Percentiles rank a stretch among this genome's conserved stretches.
Evolutionary conservation across 2,113 vertebrate species (phyloP).

Genomic region (Prunella fulvescens): DNA sequence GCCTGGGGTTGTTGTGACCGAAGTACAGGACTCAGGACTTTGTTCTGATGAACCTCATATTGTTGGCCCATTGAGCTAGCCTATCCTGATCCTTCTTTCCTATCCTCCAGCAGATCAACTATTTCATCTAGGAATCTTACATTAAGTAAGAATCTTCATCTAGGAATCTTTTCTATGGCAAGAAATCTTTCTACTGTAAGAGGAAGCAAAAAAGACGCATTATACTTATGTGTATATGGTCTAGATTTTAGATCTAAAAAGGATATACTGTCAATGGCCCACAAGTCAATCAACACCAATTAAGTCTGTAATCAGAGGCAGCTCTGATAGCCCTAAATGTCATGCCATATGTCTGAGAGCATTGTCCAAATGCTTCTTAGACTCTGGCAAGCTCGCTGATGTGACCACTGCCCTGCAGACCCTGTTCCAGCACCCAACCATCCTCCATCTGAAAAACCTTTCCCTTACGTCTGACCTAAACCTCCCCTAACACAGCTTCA

Average conservation of each 20-base stretch:
- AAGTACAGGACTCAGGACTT: not conserved
- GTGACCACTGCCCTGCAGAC: too few species aligned
- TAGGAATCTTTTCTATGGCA: not conserved
- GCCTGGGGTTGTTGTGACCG: not conserved
- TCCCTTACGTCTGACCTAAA: not conserved
- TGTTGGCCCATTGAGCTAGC: not conserved
- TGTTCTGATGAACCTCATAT: not conserved
- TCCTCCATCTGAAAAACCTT: not conserved
- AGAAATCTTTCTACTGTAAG: not conserved
- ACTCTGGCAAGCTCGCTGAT: not conserved
- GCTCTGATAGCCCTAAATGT: not conserved
- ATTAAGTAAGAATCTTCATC: not conserved
- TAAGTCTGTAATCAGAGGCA: not conserved
- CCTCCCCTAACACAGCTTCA: not conserved
- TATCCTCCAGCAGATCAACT: too few species aligned
- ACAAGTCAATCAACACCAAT: not conserved
- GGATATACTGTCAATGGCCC: not conserved
- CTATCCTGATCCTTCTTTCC: not conserved
- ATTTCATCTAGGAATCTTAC: not conserved
- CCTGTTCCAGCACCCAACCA: not conserved
- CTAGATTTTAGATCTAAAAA: not conserved
- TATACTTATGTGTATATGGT: not conserved
- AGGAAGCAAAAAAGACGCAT: not conserved
- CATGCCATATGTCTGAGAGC: not conserved
- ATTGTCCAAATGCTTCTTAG: not conserved